A percentile compares a stretch with the other conserved stretches of the same genome.
Evolutionary conservation across 2,888 invertebrate species (phyloP).

Genomic region (Hypomecis punctinalis): DNA sequence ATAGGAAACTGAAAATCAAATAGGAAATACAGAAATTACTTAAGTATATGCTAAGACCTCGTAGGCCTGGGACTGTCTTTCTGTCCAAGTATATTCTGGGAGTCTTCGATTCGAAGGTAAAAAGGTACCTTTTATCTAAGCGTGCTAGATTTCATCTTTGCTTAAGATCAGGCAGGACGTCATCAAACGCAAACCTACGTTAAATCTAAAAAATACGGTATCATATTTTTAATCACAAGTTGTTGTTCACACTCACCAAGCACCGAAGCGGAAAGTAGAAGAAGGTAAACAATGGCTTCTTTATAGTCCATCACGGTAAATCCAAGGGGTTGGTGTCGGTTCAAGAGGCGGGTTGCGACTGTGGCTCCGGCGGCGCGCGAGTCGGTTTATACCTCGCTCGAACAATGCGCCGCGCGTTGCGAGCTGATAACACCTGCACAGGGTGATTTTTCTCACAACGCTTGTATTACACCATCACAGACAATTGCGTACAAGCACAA

Average conservation of each 20-base stretch:
- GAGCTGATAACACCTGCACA: constrained; percentile 36
- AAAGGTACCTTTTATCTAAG: too few relatives aligned
- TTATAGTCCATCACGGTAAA: constrained; percentile 23
- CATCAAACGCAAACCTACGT: too few relatives aligned
- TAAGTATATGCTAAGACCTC: too few relatives aligned
- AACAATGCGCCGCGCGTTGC: constrained; percentile 51
- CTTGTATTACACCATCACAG: constrained; percentile 1
- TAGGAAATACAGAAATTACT: too few relatives aligned
- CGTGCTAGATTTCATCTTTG: too few relatives aligned
- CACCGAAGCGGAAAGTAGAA: constrained; percentile 63
- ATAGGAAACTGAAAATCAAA: too few relatives aligned
- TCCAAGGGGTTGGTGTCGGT: neutral
- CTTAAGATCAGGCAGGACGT: too few relatives aligned
- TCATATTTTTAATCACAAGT: too few relatives aligned
- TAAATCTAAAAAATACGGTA: too few relatives aligned
- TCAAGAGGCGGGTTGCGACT: constrained; percentile 9
- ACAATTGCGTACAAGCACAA: neutral
- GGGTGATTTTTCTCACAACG: constrained; percentile 36
- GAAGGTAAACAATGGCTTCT: constrained; percentile 57
- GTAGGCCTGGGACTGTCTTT: too few relatives aligned
- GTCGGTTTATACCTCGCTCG: constrained; percentile 53
- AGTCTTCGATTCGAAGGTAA: too few relatives aligned
- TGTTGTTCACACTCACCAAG: constrained; percentile 54
- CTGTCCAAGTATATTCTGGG: too few relatives aligned
- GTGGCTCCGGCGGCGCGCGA: constrained; percentile 2